Conservation (phyloP, 2,113 vertebrate genomes). For the Cheirogaleus medius region DNA sequence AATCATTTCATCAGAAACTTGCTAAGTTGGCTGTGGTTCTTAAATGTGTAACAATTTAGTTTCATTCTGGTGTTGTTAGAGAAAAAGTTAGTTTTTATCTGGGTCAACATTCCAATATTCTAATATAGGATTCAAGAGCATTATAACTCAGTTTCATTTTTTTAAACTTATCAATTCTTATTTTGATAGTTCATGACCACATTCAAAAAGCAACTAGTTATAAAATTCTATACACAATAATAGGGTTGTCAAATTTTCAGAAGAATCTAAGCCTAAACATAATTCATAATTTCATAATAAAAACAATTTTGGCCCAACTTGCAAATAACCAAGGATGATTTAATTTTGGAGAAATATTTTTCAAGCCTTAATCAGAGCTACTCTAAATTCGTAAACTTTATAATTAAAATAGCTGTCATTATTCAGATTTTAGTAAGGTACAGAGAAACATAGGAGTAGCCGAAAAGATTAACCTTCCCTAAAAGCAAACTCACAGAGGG, state of each 20-base stretch:
- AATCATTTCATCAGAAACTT: not conserved
- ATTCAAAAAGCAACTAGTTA: not conserved
- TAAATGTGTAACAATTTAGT: not conserved
- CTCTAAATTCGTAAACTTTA: constrained; percentile 5
- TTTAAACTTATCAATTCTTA: not conserved
- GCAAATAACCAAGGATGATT: constrained; percentile 20
- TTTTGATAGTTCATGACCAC: constrained; percentile 13
- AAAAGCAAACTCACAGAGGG: constrained; percentile 31
- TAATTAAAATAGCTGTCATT: not conserved
- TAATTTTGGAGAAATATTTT: constrained; percentile 43
- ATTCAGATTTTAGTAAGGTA: constrained; percentile 35
- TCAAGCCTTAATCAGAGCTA: constrained; percentile 12
- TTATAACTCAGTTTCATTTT: not conserved
- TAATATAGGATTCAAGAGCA: not conserved
- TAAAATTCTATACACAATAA: constrained; percentile 33
- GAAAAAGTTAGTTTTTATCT: constrained; percentile 19
- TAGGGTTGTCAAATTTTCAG: constrained; percentile 16
- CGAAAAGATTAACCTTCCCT: not conserved
- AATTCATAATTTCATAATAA: constrained; percentile 24
- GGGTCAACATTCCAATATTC: not conserved
- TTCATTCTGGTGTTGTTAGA: not conserved
- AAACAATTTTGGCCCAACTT: constrained; percentile 15
- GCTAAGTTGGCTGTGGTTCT: not conserved
- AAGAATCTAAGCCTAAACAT: not conserved
- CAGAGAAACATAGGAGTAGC: not conserved